phyloP scores from a whole-genome alignment of 2,888 invertebrate species.

The Machimus atricapillus region DNA sequence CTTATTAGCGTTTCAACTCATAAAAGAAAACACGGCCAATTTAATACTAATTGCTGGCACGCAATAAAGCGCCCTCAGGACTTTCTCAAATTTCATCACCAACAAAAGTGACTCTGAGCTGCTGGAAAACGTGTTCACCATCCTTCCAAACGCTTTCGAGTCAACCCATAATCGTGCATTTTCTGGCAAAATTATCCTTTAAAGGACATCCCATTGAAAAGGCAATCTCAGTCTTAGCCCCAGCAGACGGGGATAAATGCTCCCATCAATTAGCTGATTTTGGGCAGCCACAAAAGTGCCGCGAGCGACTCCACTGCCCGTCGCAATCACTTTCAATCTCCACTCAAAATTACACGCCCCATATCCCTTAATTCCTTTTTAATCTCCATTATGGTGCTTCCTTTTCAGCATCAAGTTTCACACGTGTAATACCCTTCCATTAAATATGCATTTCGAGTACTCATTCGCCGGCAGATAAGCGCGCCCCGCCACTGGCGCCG shows the following conservation, averaged over 20 bases:
- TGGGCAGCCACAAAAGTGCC: not conserved
- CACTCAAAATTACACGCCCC: constrained; percentile 40
- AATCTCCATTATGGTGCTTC: constrained; percentile 34
- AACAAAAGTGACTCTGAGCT: not conserved
- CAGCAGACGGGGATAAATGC: not conserved
- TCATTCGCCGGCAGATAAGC: constrained; percentile 15
- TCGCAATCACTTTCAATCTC: constrained; percentile 33
- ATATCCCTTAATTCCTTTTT: constrained; percentile 38
- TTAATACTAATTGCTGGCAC: not conserved
- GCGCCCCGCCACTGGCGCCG: not conserved
- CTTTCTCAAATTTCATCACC: not conserved
- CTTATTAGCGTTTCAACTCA: not conserved
- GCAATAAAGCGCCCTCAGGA: not conserved
- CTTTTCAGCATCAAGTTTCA: constrained; percentile 23
- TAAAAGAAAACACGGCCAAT: not conserved
- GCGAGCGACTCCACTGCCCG: not conserved
- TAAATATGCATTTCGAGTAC: constrained; percentile 34
- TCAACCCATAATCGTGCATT: not conserved
- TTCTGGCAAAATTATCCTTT: not conserved
- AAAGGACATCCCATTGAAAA: not conserved
- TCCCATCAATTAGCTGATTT: constrained; percentile 27
- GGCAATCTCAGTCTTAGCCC: not conserved
- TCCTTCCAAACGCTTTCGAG: not conserved
- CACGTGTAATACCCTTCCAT: constrained; percentile 41
- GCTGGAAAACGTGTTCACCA: not conserved